Evolutionary conservation across 2,797 vertebrate species (phyloP).

Genomic region (Eulemur coronatus): DNA sequence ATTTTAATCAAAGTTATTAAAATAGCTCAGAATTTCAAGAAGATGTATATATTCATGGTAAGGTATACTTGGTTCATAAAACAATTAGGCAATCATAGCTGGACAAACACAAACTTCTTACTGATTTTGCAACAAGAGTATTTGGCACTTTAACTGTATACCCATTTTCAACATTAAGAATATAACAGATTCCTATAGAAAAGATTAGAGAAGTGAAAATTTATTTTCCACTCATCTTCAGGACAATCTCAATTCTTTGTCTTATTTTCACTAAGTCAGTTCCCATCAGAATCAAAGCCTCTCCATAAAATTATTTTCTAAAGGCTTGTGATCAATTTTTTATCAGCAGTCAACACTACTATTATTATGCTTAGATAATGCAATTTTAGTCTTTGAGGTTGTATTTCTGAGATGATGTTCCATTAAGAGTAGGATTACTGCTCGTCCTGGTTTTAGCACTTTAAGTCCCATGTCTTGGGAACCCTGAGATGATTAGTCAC

Average conservation of each 20-base stretch:
- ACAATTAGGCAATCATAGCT: neutral
- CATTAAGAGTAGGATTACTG: neutral
- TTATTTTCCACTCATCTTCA: slow-evolving; percentile 22
- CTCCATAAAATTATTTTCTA: slow-evolving; percentile 28
- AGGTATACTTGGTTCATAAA: neutral
- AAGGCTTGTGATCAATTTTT: neutral
- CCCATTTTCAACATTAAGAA: neutral
- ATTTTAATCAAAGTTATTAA: neutral
- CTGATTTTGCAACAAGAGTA: neutral
- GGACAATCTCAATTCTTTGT: neutral
- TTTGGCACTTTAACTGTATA: neutral
- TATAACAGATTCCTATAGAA: neutral
- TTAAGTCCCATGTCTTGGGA: neutral
- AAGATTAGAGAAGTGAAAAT: neutral
- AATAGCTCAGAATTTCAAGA: slow-evolving; percentile 27
- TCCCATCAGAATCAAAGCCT: slow-evolving; percentile 13
- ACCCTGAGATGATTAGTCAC: neutral
- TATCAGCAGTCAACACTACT: neutral
- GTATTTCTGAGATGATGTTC: neutral
- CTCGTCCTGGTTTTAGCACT: neutral
- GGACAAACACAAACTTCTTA: neutral
- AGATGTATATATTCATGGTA: neutral
- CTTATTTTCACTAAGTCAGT: slow-evolving; percentile 17
- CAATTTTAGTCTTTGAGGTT: slow-evolving; percentile 10
- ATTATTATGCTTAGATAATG: neutral